Percentiles rank a stretch among this genome's conserved stretches.
These are phyloP conservation scores for Aurelia coerulea DNA, from an alignment of 30 jellyfish, hydroid and myxozoan genomes.

Conservation along the genomic window DNA sequence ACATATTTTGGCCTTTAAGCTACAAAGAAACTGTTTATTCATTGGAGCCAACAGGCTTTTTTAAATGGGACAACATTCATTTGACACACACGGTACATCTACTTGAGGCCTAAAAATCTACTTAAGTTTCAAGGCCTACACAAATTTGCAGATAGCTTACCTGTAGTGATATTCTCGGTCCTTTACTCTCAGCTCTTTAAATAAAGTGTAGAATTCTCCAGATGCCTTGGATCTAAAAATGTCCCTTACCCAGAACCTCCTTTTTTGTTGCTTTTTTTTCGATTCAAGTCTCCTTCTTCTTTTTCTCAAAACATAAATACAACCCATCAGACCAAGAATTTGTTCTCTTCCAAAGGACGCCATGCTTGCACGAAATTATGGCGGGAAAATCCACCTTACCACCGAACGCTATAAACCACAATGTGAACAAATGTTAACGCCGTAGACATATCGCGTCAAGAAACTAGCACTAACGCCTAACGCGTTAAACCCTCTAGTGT, in stretches of 20 bases:
- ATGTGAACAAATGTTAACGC: too few species aligned
- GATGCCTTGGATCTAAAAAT: conserved; percentile 10
- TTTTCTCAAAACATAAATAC: background rate
- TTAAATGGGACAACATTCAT: background rate
- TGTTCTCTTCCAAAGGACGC: conserved; percentile 10
- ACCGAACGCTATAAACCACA: too few species aligned
- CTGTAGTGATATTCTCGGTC: conserved; percentile 44
- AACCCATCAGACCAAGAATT: conserved; percentile 21
- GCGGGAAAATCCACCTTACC: too few species aligned
- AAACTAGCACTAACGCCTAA: too few species aligned
- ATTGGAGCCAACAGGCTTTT: background rate
- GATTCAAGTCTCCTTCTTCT: conserved; percentile 8
- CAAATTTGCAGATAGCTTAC: background rate
- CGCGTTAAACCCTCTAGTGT: too few species aligned
- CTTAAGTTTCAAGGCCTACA: too few species aligned
- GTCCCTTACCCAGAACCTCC: conserved; percentile 15
- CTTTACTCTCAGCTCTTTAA: conserved; percentile 22
- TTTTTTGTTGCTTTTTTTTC: background rate
- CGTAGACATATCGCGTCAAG: too few species aligned
- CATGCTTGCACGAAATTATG: background rate
- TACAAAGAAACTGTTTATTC: background rate
- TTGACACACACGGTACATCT: too few species aligned
- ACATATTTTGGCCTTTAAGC: background rate
- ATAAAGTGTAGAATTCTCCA: conserved; percentile 6
- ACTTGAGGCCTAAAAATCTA: too few species aligned